phyloP scores from a whole-genome alignment of 2,888 invertebrate species.

The Drosophila anomalata region DNA sequence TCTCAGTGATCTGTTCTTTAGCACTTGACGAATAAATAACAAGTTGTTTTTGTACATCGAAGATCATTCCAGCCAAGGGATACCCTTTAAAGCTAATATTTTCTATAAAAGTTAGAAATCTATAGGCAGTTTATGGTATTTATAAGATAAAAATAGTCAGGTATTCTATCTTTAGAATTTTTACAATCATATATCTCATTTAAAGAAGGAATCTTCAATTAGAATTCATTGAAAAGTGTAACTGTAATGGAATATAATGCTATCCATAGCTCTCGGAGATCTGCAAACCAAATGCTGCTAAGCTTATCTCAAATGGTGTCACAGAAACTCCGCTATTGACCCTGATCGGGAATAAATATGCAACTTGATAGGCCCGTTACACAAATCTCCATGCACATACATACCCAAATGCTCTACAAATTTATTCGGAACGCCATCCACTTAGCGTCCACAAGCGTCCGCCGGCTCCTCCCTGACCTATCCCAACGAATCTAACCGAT shows the following conservation, averaged over 20 bases:
- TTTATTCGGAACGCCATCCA: slow-evolving; percentile 38
- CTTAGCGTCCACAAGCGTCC: slow-evolving; percentile 33
- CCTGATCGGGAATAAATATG: slow-evolving; percentile 38
- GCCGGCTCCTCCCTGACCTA: slow-evolving; percentile 36
- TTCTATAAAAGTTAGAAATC: background rate
- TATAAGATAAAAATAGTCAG: background rate
- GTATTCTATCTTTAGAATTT: background rate
- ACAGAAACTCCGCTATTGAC: slow-evolving; percentile 40
- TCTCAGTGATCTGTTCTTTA: slow-evolving; percentile 12
- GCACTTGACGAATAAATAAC: slow-evolving; percentile 49
- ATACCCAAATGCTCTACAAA: slow-evolving; percentile 22
- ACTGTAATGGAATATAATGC: background rate
- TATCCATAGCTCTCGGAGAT: background rate
- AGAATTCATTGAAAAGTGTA: slow-evolving; percentile 8
- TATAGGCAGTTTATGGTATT: background rate
- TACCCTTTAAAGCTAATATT: slow-evolving; percentile 4
- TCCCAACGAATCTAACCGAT: slow-evolving; percentile 34
- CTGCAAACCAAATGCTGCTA: slow-evolving; percentile 41
- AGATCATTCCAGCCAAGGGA: slow-evolving; percentile 6
- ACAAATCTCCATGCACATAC: slow-evolving; percentile 18
- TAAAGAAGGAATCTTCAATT: background rate
- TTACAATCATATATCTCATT: background rate
- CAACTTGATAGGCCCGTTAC: slow-evolving; percentile 36
- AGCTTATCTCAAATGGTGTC: slow-evolving; percentile 25
- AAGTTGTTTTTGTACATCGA: slow-evolving; percentile 13